Evolutionary conservation across 2,797 vertebrate species (phyloP), one percentile per base, ranked within the genome.

Genomic region (Harpagifer antarcticus): DNA sequence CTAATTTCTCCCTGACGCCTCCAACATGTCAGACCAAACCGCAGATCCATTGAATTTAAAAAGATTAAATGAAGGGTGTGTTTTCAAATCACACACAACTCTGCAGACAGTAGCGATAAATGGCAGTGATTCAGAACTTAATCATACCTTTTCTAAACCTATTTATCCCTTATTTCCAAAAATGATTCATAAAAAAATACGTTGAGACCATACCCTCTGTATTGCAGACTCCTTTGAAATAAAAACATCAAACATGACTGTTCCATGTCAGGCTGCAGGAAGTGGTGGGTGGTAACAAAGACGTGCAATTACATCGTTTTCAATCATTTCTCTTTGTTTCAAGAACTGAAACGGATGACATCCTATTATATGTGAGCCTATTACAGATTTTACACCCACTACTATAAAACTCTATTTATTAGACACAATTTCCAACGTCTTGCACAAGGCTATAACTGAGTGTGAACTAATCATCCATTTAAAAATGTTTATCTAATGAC

Each of bases 1-100:
- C 71, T 0, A 42, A 71, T 78, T 88, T 84, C 72, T 86, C 83
- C 88, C 81, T 66, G 67, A 82, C 68, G 72, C 81, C 86, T 79
- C 81, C 87, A 63, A 67, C 74, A 66, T 81, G 78, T 89, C 90
- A 83, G 60, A 81, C 45, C 50, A 44, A 27, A 67, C 70, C n/a
- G 1, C 71, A 85, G 60, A 86, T 52, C 76, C 70, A 57, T 75
- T 80, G 65, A 83, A 84, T 80, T 78, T 69, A 64, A 79, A 57
- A 65, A 68, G 53, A 85, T 74, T 66, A 81, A 74, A 71, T 9
- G 3, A 61, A 56, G 56, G 66, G 54, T 67, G 67, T 76, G 86
- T 74, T 81, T 89, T 89, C 61, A 67, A 73, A 83, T 88, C 64
- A 66, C 20, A 13, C 27, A 5, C 52, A 64, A 42, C 15, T 43